A percentile compares a stretch with the other conserved stretches of the same genome.
Evolutionary conservation across 2,113 vertebrate species (phyloP).

Genomic region (Xyrauchen texanus): DNA sequence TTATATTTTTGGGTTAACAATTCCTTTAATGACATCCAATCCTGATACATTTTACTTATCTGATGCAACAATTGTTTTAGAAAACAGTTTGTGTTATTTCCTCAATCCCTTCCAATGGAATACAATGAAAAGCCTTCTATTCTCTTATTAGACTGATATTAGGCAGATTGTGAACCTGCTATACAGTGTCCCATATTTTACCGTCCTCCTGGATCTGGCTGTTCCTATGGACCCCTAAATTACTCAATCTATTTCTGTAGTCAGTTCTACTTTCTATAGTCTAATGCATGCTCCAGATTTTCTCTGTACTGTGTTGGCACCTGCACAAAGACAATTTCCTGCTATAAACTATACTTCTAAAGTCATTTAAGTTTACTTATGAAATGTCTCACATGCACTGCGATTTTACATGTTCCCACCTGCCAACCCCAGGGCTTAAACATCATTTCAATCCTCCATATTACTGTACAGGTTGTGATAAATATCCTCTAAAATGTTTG

Average conservation of each 20-base stretch:
- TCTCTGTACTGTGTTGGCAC: background rate
- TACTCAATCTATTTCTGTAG: background rate
- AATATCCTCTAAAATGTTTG: background rate
- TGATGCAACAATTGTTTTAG: no score
- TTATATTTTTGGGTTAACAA: background rate
- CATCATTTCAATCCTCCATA: background rate
- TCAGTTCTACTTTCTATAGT: background rate
- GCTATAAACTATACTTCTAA: background rate
- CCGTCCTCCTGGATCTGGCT: background rate
- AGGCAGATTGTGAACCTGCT: background rate
- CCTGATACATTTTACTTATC: no score
- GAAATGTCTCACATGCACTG: background rate
- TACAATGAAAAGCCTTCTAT: background rate
- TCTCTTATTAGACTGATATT: background rate
- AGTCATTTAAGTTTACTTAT: background rate
- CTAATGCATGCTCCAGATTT: conserved; percentile 17
- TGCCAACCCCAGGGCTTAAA: background rate
- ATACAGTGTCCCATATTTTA: background rate
- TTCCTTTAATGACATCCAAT: background rate
- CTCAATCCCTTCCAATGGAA: background rate
- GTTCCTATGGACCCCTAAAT: background rate
- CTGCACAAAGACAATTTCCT: background rate
- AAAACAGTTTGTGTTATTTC: no score
- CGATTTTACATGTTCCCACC: background rate
- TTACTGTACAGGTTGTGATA: background rate